A percentile compares a stretch with the other conserved stretches of the same genome.
Evolutionary conservation across 2,113 vertebrate species (phyloP).

Genomic region (Gadus macrocephalus): DNA sequence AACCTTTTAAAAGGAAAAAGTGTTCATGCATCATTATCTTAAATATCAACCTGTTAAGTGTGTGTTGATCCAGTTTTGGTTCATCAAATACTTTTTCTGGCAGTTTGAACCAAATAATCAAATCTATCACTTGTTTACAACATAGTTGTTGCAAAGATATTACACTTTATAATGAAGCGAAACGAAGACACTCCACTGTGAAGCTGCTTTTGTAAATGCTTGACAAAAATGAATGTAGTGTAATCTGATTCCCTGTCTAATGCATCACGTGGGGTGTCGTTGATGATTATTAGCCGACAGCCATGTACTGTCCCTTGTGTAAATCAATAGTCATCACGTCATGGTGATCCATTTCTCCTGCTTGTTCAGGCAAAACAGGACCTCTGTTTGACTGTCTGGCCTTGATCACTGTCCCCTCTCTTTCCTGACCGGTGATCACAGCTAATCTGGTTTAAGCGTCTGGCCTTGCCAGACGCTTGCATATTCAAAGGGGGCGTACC

Average conservation of each 20-base stretch:
- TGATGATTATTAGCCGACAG: constrained; percentile 47
- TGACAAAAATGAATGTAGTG: background rate
- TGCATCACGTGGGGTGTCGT: constrained; percentile 27
- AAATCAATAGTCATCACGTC: constrained; percentile 57
- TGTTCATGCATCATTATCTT: too few relatives aligned
- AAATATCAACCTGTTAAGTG: too few relatives aligned
- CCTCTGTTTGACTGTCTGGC: constrained; percentile 13
- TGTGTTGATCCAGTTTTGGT: too few relatives aligned
- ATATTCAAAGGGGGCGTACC: constrained; percentile 15
- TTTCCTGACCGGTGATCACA: constrained; percentile 32
- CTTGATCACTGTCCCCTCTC: constrained; percentile 38
- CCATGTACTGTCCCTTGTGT: constrained; percentile 37
- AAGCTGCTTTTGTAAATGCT: background rate
- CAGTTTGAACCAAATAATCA: too few relatives aligned
- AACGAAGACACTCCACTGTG: too few relatives aligned
- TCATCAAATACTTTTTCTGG: too few relatives aligned
- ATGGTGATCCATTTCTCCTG: constrained; percentile 34
- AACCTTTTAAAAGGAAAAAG: too few relatives aligned
- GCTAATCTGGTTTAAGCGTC: constrained; percentile 37
- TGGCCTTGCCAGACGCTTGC: constrained; percentile 7
- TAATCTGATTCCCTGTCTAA: background rate
- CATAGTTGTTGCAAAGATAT: too few relatives aligned
- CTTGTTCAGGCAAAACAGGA: constrained; percentile 19
- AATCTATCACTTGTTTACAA: too few relatives aligned
- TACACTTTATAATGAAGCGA: too few relatives aligned